Base-by-base conservation (phyloP, 1,140 invertebrate genomes). In the Lordiphosa clarofinis region DNA sequence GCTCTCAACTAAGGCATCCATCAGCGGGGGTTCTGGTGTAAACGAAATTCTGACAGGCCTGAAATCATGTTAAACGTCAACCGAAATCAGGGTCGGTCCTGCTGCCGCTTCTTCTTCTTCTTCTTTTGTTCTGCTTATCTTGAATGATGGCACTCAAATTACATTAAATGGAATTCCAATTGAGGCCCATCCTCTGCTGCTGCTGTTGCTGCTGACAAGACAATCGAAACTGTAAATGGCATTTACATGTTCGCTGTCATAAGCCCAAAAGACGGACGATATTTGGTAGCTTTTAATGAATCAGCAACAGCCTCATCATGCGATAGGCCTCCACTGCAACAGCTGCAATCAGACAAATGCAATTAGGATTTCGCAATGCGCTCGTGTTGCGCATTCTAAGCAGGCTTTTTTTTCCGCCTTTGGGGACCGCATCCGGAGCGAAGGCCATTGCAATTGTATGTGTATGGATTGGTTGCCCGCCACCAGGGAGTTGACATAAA, bases 141-240 rank as follows among this genome's bases (percentile, higher is more conserved):
- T 81, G 75, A 81, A 82, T 81, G 75, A 81, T 81, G 75, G 76
- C 75, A 75, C 76, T 81, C 75, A 76, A 81, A 81, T 81, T 81
- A 82, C 72, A 81, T 84, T 82, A 81, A 82, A 81, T 76, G 75
- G 75, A 79, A 79, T 79, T 79, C 62, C 75, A 81, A 79, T 79
- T 79, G 75, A 63, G 60, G 44, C 71, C 50, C 64, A 47, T 53
- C 67, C 54, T 57, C 40, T 8, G 31, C 49, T 31, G 60, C 12
- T 52, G 15, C 50, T 10, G 48, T 12, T 38, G 50, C 63, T 46
- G 11, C 54, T 67, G 74, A 73, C 60, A 79, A 79, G 75, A 79
- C 75, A 58, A 64, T 58, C 60, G 60, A 60, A 81, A 74, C 75
- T 74, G 74, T 82, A 81, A 81, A 81, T 81, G 76, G 75, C 75